These are phyloP conservation scores for Ypsolopha sequella DNA, from an alignment of 2,888 invertebrate species.

Conservation along the genomic window DNA sequence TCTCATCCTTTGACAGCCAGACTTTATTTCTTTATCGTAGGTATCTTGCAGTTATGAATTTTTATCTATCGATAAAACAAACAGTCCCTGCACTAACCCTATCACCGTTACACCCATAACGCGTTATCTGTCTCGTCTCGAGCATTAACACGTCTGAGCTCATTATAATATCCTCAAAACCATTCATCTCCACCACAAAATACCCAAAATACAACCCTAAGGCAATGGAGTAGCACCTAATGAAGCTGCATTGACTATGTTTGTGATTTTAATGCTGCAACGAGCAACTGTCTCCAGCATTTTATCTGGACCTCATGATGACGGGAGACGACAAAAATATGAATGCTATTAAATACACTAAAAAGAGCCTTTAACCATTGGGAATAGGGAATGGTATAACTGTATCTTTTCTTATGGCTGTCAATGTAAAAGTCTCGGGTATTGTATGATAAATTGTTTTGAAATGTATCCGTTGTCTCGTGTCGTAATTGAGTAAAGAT, in stretches of 20 bases:
- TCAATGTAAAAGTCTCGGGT: not conserved
- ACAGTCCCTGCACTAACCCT: constrained; percentile 17
- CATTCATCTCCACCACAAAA: not conserved
- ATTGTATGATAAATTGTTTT: constrained; percentile 6
- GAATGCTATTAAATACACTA: not conserved
- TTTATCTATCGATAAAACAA: too few relatives aligned
- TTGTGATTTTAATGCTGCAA: constrained; percentile 4
- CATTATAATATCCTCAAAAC: constrained; percentile 37
- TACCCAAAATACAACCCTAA: not conserved
- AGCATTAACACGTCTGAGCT: constrained; percentile 56
- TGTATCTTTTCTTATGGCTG: not conserved
- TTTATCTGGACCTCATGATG: constrained; percentile 11
- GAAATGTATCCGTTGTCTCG: constrained; percentile 2
- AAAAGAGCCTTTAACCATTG: not conserved
- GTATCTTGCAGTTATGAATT: constrained; percentile 9
- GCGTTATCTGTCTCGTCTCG: constrained; percentile 47
- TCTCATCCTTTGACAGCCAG: too few relatives aligned
- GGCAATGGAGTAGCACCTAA: not conserved
- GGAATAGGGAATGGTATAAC: not conserved
- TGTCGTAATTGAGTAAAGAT: constrained; percentile 3
- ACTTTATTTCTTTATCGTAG: not conserved
- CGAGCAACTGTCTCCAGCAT: constrained; percentile 8
- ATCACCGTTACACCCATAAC: constrained; percentile 30
- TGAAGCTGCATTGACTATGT: not conserved
- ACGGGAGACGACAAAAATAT: not conserved